A percentile compares a stretch with the other conserved stretches of the same genome.
These are phyloP conservation scores for Morus bassanus DNA, from an alignment of 2,797 vertebrate species.

Conservation along the genomic window DNA sequence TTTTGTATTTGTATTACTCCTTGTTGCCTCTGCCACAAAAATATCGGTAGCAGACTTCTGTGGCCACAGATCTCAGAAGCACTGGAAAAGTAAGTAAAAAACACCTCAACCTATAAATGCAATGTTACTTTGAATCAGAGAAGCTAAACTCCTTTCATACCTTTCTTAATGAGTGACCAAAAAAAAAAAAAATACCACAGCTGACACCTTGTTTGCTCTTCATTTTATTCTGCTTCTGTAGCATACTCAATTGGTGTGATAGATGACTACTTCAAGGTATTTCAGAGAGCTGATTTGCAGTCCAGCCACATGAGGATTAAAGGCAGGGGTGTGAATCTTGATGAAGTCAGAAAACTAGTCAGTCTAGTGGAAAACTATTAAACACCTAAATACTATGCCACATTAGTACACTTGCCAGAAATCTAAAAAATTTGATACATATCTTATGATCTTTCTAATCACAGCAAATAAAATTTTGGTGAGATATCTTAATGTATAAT, in stretches of 20 bases:
- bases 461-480: background rate
- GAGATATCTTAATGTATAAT: background rate
- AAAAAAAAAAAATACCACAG: background rate
- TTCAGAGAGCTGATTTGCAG: background rate
- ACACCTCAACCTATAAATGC: background rate
- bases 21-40: background rate
- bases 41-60: background rate
- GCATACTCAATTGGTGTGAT: background rate
- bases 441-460: background rate
- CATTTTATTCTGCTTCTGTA: background rate
- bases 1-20: background rate
- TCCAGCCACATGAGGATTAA: background rate
- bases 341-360: background rate
- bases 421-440: background rate
- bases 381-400: background rate
- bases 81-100: background rate
- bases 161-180: background rate
- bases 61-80: background rate
- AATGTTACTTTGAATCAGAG: background rate
- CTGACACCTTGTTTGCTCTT: background rate
- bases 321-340: background rate
- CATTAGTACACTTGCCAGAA: background rate
- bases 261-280: background rate
- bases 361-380: background rate
- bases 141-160: background rate